phyloP scores from a whole-genome alignment of 2,797 vertebrate genomes.

The Pachyuromys duprasi region DNA sequence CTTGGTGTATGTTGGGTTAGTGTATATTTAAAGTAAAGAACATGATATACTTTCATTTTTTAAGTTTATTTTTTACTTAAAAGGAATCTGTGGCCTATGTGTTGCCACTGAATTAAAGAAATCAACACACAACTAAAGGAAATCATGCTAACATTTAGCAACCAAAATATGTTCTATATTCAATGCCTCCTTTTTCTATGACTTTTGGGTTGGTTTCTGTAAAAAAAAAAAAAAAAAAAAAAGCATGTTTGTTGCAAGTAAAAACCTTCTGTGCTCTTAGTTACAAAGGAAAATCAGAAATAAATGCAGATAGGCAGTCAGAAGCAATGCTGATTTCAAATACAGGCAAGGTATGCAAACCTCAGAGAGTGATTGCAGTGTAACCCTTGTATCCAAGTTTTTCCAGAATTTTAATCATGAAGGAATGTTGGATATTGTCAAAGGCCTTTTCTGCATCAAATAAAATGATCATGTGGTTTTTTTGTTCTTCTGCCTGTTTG shows the following conservation, averaged over 20 bases:
- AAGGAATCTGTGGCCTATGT: slow-evolving; percentile 47
- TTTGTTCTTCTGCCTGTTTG: not conserved
- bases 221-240: slow-evolving; percentile 66
- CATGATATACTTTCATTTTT: not conserved
- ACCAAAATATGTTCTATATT: slow-evolving; percentile 55
- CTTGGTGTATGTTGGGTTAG: slow-evolving; percentile 3
- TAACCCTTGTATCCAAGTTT: not conserved
- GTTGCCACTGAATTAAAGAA: slow-evolving; percentile 70
- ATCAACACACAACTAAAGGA: slow-evolving; percentile 56
- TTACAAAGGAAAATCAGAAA: slow-evolving; percentile 51
- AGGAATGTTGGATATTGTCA: not conserved
- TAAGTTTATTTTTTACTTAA: slow-evolving; percentile 31
- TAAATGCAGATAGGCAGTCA: slow-evolving; percentile 50
- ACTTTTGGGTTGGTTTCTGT: slow-evolving; percentile 76
- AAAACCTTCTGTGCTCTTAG: slow-evolving; percentile 65
- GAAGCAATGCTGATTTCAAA: slow-evolving; percentile 58
- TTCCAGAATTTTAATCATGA: not conserved
- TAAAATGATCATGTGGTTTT: not conserved
- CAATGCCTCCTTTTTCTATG: slow-evolving; percentile 65
- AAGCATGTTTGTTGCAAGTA: slow-evolving; percentile 69
- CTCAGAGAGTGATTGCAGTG: not conserved
- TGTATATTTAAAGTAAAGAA: slow-evolving; percentile 64
- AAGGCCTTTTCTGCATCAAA: not conserved
- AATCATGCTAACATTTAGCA: slow-evolving; percentile 69
- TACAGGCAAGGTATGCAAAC: not conserved